phyloP scores from a whole-genome alignment of 2,797 vertebrate genomes.

The Vireo griseus region DNA sequence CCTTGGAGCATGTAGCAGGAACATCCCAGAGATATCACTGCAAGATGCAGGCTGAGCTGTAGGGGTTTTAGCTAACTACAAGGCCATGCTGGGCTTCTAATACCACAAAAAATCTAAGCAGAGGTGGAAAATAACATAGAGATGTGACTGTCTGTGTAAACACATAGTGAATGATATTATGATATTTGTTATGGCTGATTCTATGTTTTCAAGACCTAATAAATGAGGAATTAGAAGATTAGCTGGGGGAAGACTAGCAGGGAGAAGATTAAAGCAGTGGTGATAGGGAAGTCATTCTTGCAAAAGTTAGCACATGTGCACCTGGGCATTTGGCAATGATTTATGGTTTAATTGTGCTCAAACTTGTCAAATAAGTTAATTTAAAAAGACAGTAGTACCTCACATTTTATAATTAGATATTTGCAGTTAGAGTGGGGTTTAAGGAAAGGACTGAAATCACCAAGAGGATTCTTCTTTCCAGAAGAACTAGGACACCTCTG shows the following conservation, averaged over 20 bases:
- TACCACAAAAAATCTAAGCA: not conserved
- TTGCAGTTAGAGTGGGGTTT: not conserved
- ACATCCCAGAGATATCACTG: not conserved
- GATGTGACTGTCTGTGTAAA: not conserved
- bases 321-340: not conserved
- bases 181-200: not conserved
- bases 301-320: not conserved
- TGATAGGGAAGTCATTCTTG: not conserved
- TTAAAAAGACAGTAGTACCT: not conserved
- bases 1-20: not conserved
- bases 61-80: not conserved
- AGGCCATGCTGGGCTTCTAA: not conserved
- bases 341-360: not conserved
- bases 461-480: not conserved
- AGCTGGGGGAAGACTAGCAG: not conserved
- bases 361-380: not conserved
- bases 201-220: not conserved
- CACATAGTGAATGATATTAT: not conserved
- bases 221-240: not conserved
- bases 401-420: not conserved
- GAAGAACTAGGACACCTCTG: not conserved
- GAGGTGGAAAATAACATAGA: not conserved
- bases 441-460: not conserved
- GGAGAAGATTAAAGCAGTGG: not conserved
- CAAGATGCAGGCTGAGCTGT: not conserved